These are phyloP conservation scores for Cariama cristata DNA, from an alignment of 2,113 vertebrate species.

Conservation along the genomic window DNA sequence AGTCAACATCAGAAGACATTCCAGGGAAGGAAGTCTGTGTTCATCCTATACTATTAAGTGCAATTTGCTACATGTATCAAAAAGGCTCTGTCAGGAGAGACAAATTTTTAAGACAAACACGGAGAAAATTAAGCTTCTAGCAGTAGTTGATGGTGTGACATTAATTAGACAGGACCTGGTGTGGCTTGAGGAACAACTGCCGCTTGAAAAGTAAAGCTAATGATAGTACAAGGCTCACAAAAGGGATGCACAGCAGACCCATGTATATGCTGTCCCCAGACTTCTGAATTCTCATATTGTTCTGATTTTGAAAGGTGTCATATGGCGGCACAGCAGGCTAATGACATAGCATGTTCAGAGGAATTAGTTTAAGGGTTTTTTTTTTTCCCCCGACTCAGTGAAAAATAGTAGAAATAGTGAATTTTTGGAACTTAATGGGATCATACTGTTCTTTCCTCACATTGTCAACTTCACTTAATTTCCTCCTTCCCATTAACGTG, in stretches of 20 bases:
- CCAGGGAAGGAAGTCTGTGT: neutral
- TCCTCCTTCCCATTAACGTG: slow-evolving; percentile 77
- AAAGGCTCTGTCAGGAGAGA: neutral
- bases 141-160: neutral
- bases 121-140: slow-evolving; percentile 11
- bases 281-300: slow-evolving; percentile 56
- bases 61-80: slow-evolving; percentile 13
- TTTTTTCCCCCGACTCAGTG: neutral
- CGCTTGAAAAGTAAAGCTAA: neutral
- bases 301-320: slow-evolving; percentile 67
- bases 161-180: neutral
- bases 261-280: slow-evolving; percentile 4
- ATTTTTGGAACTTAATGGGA: slow-evolving; percentile 77
- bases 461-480: slow-evolving; percentile 79
- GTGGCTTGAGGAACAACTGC: neutral
- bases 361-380: slow-evolving; percentile 59
- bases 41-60: neutral
- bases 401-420: slow-evolving; percentile 72
- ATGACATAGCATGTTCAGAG: slow-evolving; percentile 64
- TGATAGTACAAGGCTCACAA: neutral
- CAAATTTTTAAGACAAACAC: neutral
- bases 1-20: neutral
- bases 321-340: slow-evolving; percentile 74
- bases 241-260: neutral
- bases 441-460: slow-evolving; percentile 79